Base-by-base conservation (phyloP, 2,797 vertebrate genomes). In the Crenuchus spilurus region DNA sequence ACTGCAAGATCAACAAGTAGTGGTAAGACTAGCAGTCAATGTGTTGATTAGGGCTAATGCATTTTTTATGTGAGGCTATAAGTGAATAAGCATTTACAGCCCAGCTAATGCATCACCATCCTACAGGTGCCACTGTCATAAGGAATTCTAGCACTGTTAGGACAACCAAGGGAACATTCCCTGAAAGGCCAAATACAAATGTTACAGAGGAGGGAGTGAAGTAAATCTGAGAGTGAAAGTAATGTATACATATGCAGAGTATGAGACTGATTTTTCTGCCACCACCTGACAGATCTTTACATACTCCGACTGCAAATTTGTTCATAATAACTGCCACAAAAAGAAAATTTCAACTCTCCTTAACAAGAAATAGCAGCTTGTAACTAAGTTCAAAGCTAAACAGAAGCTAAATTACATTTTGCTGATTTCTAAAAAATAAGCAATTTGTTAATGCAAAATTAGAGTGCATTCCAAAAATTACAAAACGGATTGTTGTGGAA, bases 91-190 rank as follows among this genome's bases (percentile, higher is more conserved):
- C n/a, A 39, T 33, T 20, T 20, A 5, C 9, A 13, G 24, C 22
- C 4, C 11, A 33, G n/a, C 39, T 60, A 37, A 60, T 37, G 18
- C 24, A 20, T 20, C 26, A 31, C 42, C 60, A 42, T n/a, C 39
- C 24, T 4, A 44, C 60, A 61, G 58, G 35, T 61, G 70, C 70
- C 42, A 20, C 55, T 71, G 60, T 77, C 70, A 61, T 54, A 68
- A 33, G 26, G 60, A 78, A 63, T 62, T 30, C 37, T 16, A 61
- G 20, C 4, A 1, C 10, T 64, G 49, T 63, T 33, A 70, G 65
- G 58, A 64, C 70, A 70, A 41, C 35, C 13, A 63, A 28, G 39
- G 24, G 58, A 63, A 48, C 55, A 11, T 49, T 48, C 6, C 41
- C 24, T 49, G 33, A 74, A 74, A 78, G 71, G 70, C 49, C 49